Percentiles rank a stretch among this genome's conserved stretches.
Conservation (phyloP, 2,888 invertebrate species). For the Drepana falcataria region DNA sequence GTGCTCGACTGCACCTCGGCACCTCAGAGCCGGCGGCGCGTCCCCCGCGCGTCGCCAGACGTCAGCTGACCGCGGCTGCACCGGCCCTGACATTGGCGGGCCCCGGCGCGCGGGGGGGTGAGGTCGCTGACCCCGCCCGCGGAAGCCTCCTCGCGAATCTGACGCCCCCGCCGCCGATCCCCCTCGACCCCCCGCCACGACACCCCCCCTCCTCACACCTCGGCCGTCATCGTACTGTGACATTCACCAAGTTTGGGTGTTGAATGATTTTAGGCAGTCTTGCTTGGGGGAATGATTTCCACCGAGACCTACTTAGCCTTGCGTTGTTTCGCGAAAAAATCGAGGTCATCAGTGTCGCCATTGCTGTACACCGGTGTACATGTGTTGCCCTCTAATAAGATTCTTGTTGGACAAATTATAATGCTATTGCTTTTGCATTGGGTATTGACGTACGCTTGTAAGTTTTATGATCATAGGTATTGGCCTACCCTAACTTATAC, state of each 20-base stretch:
- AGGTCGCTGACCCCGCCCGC: slow-evolving; percentile 73
- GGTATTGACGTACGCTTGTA: no score
- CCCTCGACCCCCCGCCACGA: slow-evolving; percentile 24
- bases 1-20: slow-evolving; percentile 64
- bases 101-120: slow-evolving; percentile 65
- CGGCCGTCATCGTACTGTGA: slow-evolving; percentile 34
- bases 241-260: slow-evolving; percentile 51
- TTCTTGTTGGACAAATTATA: not conserved
- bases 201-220: slow-evolving; percentile 14
- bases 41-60: slow-evolving; percentile 76
- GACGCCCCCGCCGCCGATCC: slow-evolving; percentile 35
- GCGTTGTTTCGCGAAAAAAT: not conserved
- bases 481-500: no score
- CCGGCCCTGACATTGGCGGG: slow-evolving; percentile 78
- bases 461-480: no score
- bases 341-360: not conserved
- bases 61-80: slow-evolving; percentile 78
- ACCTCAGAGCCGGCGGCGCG: slow-evolving; percentile 37
- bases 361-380: no score
- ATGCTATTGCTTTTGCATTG: no score
- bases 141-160: slow-evolving; percentile 72
- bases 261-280: slow-evolving; percentile 43
- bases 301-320: not conserved
- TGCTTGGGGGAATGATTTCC: slow-evolving; percentile 11
- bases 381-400: not conserved